Evolutionary conservation across 2,888 invertebrate genomes (phyloP).

Genomic region (Ceramica pisi): DNA sequence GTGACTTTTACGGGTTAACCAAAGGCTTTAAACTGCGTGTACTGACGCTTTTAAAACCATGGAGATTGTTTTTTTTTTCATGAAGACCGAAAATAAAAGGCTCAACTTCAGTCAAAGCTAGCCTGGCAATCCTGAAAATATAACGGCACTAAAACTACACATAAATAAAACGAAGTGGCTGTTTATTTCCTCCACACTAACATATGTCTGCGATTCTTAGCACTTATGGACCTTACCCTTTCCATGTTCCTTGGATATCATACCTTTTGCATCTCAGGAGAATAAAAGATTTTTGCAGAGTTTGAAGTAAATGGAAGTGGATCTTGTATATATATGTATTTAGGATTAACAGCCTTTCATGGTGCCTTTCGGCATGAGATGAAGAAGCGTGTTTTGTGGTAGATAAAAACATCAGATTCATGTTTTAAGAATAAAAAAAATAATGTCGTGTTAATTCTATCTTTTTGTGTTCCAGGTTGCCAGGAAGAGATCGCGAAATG

Average conservation of each 20-base stretch:
- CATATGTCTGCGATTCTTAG: slow-evolving; percentile 1
- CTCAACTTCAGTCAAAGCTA: slow-evolving; percentile 12
- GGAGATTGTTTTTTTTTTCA: no score
- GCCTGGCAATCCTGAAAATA: not conserved
- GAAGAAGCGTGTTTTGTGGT: not conserved
- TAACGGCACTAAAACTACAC: slow-evolving; percentile 1
- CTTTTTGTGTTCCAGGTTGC: no score
- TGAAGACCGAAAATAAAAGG: not conserved
- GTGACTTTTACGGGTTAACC: no score
- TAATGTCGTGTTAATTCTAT: no score
- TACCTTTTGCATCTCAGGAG: not conserved
- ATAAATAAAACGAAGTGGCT: slow-evolving; percentile 33
- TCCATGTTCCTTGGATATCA: not conserved
- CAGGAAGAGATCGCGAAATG: no score
- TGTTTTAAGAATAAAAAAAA: not conserved
- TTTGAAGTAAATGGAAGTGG: not conserved
- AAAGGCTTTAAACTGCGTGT: no score
- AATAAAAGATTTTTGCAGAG: not conserved
- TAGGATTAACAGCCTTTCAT: not conserved
- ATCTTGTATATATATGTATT: slow-evolving; percentile 7
- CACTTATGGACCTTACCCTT: slow-evolving; percentile 14
- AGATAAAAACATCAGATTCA: not conserved
- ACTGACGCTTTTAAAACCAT: no score
- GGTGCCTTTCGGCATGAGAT: not conserved
- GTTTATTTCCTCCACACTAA: slow-evolving; percentile 16